These are phyloP conservation scores for Eclectus roratus DNA, from an alignment of 2,113 vertebrate genomes.

Conservation along the genomic window DNA sequence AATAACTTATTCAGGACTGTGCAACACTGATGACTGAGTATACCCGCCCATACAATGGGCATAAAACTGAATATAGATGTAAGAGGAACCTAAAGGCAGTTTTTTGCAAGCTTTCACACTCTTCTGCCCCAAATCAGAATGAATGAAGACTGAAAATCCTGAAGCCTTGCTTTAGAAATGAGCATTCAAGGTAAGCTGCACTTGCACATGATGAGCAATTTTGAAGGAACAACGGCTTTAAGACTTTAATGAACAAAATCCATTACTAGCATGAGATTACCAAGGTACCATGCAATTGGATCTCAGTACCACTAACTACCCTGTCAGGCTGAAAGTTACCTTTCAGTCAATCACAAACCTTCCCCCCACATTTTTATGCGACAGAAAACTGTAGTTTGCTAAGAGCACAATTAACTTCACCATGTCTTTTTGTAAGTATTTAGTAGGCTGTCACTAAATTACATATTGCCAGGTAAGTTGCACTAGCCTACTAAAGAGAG, in stretches of 20 bases:
- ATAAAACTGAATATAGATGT: neutral
- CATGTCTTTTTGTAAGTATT: neutral
- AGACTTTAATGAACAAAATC: neutral
- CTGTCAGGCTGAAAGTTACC: neutral
- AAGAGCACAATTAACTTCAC: neutral
- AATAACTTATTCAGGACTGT: neutral
- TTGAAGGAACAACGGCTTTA: neutral
- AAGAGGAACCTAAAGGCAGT: neutral
- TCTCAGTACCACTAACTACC: neutral
- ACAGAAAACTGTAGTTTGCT: neutral
- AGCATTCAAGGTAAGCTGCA: neutral
- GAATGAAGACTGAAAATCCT: neutral
- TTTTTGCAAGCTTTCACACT: neutral
- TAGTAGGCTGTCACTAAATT: neutral
- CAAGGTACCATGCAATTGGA: neutral
- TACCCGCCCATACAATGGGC: neutral
- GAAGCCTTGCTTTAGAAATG: neutral
- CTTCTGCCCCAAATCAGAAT: neutral
- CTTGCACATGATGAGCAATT: neutral
- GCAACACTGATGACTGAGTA: neutral
- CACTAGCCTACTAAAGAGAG: neutral
- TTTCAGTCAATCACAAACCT: neutral
- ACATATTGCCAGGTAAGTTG: neutral
- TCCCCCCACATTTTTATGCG: accelerated
- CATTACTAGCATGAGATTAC: neutral